Base-by-base conservation (phyloP, 2,888 invertebrate species). In the Frankliniella fusca region DNA sequence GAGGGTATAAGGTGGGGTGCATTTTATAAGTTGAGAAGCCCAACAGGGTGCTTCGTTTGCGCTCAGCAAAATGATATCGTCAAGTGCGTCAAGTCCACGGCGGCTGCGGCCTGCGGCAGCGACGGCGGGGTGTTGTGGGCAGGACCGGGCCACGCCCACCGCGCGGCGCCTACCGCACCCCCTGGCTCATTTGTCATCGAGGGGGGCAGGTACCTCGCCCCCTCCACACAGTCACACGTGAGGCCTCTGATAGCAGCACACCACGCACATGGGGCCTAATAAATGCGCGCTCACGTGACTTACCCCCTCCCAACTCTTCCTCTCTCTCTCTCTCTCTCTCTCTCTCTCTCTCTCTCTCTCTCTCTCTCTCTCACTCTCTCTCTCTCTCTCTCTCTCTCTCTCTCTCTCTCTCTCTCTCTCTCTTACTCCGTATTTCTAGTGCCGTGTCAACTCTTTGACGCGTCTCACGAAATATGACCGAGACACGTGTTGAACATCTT, bases 221-320 rank as follows among this genome's bases (percentile, higher is more conserved):
- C 38, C 38, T 38, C 38, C 61, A 15, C 61, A 61, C 61, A 61
- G 20, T 20, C 61, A 61, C 61, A 61, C 61, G 61, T 61, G 18
- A 11, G 61, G 11, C 20, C 61, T 27, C 27, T 76, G 70, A 76
- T 27, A 27, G 70, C 27, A 12, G 27, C 23, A 8, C 70, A 27
- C 70, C 70, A 76, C 70, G 70, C 70, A 76, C 70, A 20, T 61
- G 61, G 54, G 54, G 23, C 27, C 23, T 27, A 76, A 27, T 76
- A 61, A 61, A 61, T 27, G 27, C 70, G 27, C 70, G 70, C 38
- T 38, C 38, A 38, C 54, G 54, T 54, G 54, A 7, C 61, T 18
- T 15, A 18, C 61, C 61, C 61, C 61, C 61, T 18, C 15, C 61
- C 61, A n/a, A n/a, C 54, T 15, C 61, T 61, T 1, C n/a, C 3